A percentile compares a stretch with the other conserved stretches of the same genome.
Conservation (phyloP, 1,140 invertebrate genomes). For the Brachionus manjavacas region DNA sequence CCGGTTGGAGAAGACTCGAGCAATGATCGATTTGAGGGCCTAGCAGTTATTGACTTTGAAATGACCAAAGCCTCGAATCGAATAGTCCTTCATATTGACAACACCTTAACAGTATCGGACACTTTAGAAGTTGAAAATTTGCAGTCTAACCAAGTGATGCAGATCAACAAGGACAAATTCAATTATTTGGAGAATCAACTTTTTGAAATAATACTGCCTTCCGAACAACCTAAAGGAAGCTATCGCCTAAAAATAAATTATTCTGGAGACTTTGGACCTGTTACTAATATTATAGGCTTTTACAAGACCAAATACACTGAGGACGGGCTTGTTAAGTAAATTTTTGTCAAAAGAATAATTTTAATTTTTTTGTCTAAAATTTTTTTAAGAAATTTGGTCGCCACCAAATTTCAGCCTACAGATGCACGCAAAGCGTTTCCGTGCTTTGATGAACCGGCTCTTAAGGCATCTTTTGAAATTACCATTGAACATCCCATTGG, state of each 20-base stretch:
- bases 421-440: constrained; percentile 58
- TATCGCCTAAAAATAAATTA: constrained; percentile 34
- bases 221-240: background rate
- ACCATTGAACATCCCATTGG: constrained; percentile 47
- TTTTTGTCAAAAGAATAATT: background rate
- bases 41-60: background rate
- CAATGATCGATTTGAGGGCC: constrained; percentile 25
- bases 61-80: background rate
- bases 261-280: constrained; percentile 5
- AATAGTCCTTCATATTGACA: constrained; percentile 17
- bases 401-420: constrained; percentile 42
- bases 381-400: constrained; percentile 21
- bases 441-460: constrained; percentile 86
- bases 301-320: constrained; percentile 19
- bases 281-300: constrained; percentile 28
- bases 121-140: constrained; percentile 4
- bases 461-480: constrained; percentile 79
- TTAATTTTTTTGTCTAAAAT: background rate
- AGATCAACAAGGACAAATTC: background rate
- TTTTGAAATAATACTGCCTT: background rate
- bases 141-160: background rate
- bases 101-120: background rate
- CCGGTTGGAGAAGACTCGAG: background rate
- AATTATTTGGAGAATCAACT: constrained; percentile 29
- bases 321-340: constrained; percentile 26